These are phyloP conservation scores for Neomicropteryx cornuta DNA, from an alignment of 1,140 invertebrate genomes.

Conservation along the genomic window DNA sequence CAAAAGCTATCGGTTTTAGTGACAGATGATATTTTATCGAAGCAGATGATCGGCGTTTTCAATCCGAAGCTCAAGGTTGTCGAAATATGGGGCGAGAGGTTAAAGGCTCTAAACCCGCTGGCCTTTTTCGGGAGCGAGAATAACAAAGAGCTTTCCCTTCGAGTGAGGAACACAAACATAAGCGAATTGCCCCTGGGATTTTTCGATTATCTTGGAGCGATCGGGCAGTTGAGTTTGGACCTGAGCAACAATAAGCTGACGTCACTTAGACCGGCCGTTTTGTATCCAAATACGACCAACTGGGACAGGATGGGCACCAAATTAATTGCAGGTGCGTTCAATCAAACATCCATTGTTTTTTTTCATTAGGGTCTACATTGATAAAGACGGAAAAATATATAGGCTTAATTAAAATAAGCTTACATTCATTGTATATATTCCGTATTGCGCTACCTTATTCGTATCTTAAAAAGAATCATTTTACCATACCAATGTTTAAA, in stretches of 20 bases:
- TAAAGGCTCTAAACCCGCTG: conserved; percentile 56
- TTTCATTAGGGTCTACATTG: no score
- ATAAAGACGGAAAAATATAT: no score
- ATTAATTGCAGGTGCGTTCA: conserved; percentile 55
- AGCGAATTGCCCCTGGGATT: conserved; percentile 65
- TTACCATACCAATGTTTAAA: no score
- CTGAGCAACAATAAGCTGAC: conserved; percentile 71
- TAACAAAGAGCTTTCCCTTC: conserved; percentile 58
- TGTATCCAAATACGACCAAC: conserved; percentile 71
- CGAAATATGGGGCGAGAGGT: conserved; percentile 61
- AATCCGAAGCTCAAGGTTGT: conserved; percentile 66
- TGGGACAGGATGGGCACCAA: conserved; percentile 77
- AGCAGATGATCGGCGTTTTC: conserved; percentile 54
- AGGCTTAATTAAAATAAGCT: no score
- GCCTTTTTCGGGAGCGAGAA: conserved; percentile 54
- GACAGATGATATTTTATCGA: conserved; percentile 54
- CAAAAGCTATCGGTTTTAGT: conserved; percentile 58
- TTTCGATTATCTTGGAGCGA: conserved; percentile 61
- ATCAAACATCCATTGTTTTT: no score
- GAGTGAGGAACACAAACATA: conserved; percentile 64
- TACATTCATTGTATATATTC: no score
- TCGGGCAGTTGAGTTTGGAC: conserved; percentile 72
- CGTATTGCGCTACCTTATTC: no score
- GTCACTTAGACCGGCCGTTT: conserved; percentile 65
- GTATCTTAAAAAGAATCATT: no score